Percentiles rank a stretch among this genome's conserved stretches.
phyloP scores from a whole-genome alignment of 2,888 invertebrate species.

The Oxystoma pomonae region DNA sequence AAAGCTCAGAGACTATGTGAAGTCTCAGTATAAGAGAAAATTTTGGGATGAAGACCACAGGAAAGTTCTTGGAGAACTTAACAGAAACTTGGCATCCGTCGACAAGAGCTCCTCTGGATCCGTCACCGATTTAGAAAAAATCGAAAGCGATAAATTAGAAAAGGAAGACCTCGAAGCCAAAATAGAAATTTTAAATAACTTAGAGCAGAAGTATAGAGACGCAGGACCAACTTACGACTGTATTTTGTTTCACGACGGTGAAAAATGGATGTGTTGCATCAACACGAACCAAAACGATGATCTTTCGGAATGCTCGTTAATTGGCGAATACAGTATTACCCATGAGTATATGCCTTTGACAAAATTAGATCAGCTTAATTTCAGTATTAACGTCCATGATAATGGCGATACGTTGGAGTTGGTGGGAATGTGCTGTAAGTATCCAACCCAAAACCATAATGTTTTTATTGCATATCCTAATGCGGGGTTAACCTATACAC shows the following conservation, averaged over 20 bases:
- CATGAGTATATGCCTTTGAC: slow-evolving; percentile 76
- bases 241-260: slow-evolving; percentile 89
- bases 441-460: background rate
- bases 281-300: slow-evolving; percentile 83
- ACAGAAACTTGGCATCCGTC: slow-evolving; percentile 70
- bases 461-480: no score
- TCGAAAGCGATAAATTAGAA: slow-evolving; percentile 67
- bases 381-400: slow-evolving; percentile 88
- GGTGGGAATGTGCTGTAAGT: slow-evolving; percentile 91
- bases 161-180: slow-evolving; percentile 88
- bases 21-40: slow-evolving; percentile 69
- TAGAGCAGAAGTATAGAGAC: slow-evolving; percentile 87
- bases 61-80: slow-evolving; percentile 70
- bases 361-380: slow-evolving; percentile 75
- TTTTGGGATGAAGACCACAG: slow-evolving; percentile 84
- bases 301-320: slow-evolving; percentile 66
- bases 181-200: slow-evolving; percentile 73
- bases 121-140: slow-evolving; percentile 22
- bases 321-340: slow-evolving; percentile 79
- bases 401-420: slow-evolving; percentile 88
- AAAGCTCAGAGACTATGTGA: slow-evolving; percentile 74
- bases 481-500: no score
- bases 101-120: slow-evolving; percentile 48
- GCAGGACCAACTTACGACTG: slow-evolving; percentile 90
- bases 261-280: slow-evolving; percentile 82